Evolutionary conservation across 2,113 vertebrate species (phyloP).

Genomic region (Alosa alosa): DNA sequence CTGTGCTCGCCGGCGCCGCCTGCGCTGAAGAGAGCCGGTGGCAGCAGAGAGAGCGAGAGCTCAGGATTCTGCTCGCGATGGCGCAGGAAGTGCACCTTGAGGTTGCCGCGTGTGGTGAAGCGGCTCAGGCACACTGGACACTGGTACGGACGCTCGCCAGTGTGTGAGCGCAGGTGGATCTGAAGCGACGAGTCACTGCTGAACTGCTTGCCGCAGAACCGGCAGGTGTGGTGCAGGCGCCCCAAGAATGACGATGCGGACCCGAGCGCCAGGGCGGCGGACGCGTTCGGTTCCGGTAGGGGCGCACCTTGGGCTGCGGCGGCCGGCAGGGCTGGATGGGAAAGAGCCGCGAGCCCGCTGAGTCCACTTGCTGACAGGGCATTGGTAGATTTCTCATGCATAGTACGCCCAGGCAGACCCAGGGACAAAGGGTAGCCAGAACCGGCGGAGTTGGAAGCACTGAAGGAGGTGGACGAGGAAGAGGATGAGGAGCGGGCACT

Average conservation of each 20-base stretch:
- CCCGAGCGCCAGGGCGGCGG: background rate
- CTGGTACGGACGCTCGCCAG: slow-evolving; percentile 89
- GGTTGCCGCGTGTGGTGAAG: slow-evolving; percentile 89
- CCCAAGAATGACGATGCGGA: slow-evolving; percentile 51
- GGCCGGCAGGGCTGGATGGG: slow-evolving; percentile 57
- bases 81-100: slow-evolving; percentile 90
- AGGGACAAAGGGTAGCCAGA: slow-evolving; percentile 66
- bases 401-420: slow-evolving; percentile 66
- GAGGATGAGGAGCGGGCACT: slow-evolving; percentile 53
- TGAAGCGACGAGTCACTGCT: slow-evolving; percentile 91
- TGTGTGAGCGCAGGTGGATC: slow-evolving; percentile 90
- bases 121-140: slow-evolving; percentile 90
- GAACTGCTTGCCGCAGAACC: slow-evolving; percentile 87
- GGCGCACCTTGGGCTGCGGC: slow-evolving; percentile 50
- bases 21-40: slow-evolving; percentile 64
- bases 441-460: slow-evolving; percentile 46
- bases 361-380: slow-evolving; percentile 58
- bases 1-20: slow-evolving; percentile 50
- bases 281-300: slow-evolving; percentile 41
- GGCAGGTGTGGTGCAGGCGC: slow-evolving; percentile 78
- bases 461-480: slow-evolving; percentile 46
- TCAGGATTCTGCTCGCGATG: slow-evolving; percentile 89
- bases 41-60: slow-evolving; percentile 86
- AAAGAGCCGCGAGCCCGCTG: slow-evolving; percentile 52
- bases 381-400: slow-evolving; percentile 76